A percentile compares a stretch with the other conserved stretches of the same genome.
phyloP scores from a whole-genome alignment of 2,888 invertebrate genomes.

The Acleris cristana region DNA sequence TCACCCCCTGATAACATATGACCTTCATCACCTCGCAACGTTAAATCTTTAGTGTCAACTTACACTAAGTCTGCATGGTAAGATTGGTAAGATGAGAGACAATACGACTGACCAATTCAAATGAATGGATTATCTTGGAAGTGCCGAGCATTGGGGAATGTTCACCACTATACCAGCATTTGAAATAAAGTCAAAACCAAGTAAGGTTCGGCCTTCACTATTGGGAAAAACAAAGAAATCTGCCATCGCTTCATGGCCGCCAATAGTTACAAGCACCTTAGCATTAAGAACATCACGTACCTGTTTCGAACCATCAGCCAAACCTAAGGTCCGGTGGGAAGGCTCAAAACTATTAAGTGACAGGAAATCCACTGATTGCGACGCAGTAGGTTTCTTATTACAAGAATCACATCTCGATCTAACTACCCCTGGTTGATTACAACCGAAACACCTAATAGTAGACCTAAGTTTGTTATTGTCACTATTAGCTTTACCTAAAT shows the following conservation, averaged over 20 bases:
- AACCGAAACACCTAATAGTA: no score
- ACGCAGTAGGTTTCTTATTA: no score
- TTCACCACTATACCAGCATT: background rate
- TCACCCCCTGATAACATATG: no score
- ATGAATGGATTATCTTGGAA: background rate
- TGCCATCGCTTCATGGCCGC: background rate
- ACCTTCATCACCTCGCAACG: no score
- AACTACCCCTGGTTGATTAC: no score
- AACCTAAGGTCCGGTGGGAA: no score
- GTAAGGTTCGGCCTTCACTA: background rate
- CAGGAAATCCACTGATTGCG: no score
- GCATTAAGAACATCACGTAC: background rate
- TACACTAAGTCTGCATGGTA: background rate
- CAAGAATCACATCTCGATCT: no score
- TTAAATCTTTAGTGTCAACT: background rate
- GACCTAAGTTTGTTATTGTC: no score
- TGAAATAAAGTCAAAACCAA: background rate
- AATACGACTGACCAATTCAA: background rate
- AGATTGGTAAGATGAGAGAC: background rate
- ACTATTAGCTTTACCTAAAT: background rate
- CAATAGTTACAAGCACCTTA: background rate
- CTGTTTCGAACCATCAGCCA: no score
- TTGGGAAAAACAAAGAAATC: background rate
- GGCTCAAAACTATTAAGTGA: no score
- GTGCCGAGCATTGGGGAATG: no score